phyloP scores from a whole-genome alignment of 2,888 invertebrate species.

The Petrolisthes cinctipes region DNA sequence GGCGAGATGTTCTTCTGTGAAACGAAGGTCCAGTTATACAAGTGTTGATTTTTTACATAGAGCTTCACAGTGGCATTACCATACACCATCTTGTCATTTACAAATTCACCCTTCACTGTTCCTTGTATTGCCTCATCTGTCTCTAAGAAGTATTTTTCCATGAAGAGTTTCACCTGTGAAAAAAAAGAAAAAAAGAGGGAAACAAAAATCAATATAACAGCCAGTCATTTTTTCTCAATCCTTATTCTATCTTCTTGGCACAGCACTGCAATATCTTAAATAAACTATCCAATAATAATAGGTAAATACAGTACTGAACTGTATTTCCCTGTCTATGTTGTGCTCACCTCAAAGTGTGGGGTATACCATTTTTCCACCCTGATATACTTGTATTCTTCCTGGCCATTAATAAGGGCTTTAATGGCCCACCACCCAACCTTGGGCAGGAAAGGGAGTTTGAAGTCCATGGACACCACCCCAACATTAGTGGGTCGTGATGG shows the following conservation, averaged over 20 bases:
- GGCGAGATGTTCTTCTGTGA: conserved; percentile 38
- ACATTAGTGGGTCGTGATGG: conserved; percentile 69
- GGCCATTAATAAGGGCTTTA: conserved; percentile 69
- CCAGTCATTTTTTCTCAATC: too few relatives aligned
- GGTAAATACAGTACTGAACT: not conserved
- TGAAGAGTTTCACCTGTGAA: conserved; percentile 69
- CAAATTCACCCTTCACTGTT: conserved; percentile 66
- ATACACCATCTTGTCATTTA: conserved; percentile 59
- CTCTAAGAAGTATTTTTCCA: conserved; percentile 69
- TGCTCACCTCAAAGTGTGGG: conserved; percentile 69
- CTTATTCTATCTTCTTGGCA: too few relatives aligned
- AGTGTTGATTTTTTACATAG: conserved; percentile 8
- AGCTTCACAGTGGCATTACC: conserved; percentile 60
- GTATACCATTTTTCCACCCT: conserved; percentile 70
- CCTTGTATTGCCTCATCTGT: conserved; percentile 68
- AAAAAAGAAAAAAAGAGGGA: not conserved
- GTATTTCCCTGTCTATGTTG: not conserved
- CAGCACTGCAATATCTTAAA: too few relatives aligned
- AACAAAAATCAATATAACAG: not conserved
- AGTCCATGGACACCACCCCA: conserved; percentile 70
- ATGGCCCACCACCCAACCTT: conserved; percentile 70
- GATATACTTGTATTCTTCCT: conserved; percentile 69
- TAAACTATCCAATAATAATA: not conserved
- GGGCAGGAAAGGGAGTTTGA: conserved; percentile 69
- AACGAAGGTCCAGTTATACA: conserved; percentile 45